Conservation (phyloP, 2,797 vertebrate species). For the Eulemur mongoz region DNA sequence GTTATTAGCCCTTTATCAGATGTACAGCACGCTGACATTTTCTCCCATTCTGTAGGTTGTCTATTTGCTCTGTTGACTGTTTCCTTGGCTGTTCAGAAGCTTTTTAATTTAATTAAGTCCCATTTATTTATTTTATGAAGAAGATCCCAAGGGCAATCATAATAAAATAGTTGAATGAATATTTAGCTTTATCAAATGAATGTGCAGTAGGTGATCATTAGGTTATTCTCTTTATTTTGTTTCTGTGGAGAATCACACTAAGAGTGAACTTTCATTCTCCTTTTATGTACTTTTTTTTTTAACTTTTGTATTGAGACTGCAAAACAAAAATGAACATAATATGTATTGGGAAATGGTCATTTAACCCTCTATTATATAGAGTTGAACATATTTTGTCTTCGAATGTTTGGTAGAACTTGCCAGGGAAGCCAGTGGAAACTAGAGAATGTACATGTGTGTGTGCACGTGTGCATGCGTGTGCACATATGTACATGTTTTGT, state of each 20-base stretch:
- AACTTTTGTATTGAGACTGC: not conserved
- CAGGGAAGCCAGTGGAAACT: not conserved
- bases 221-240: not conserved
- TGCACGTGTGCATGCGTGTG: not conserved
- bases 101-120: too few relatives aligned
- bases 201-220: too few relatives aligned
- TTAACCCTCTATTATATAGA: not conserved
- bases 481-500: not conserved
- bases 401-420: not conserved
- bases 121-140: too few relatives aligned
- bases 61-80: too few relatives aligned
- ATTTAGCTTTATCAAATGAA: not conserved
- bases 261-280: not conserved
- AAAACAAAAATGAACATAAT: not conserved
- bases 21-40: too few relatives aligned
- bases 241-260: not conserved
- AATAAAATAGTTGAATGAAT: not conserved
- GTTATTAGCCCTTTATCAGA: too few relatives aligned
- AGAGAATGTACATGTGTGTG: not conserved
- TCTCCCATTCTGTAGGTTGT: too few relatives aligned
- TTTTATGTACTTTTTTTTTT: not conserved
- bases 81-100: too few relatives aligned
- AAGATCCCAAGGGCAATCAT: too few relatives aligned
- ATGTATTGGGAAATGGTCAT: not conserved
- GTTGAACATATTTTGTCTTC: not conserved